Evolutionary conservation across 2,797 vertebrate species (phyloP).

Genomic region (Silurus lanzhouensis): DNA sequence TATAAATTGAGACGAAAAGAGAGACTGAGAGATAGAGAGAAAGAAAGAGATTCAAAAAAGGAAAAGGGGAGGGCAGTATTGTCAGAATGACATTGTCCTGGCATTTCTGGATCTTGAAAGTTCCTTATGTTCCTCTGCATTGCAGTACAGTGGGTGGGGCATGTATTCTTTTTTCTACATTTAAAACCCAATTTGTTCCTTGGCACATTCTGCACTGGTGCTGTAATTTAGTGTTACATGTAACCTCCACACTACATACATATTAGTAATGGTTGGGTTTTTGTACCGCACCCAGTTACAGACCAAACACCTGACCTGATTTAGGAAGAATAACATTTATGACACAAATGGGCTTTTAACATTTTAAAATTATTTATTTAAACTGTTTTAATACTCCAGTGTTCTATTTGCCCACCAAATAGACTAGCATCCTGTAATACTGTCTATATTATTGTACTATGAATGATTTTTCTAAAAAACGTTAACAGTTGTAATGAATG

Average conservation of each 20-base stretch:
- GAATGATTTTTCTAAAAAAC: neutral
- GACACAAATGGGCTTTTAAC: neutral
- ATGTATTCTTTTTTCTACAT: constrained; percentile 18
- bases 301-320: constrained; percentile 1
- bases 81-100: constrained; percentile 54
- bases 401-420: neutral
- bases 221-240: neutral
- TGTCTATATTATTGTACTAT: neutral
- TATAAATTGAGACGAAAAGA: neutral
- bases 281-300: neutral
- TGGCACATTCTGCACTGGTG: neutral
- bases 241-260: neutral
- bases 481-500: neutral
- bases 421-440: neutral
- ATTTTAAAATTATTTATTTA: constrained; percentile 1
- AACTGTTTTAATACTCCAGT: neutral
- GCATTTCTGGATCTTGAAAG: constrained; percentile 52
- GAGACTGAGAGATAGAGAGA: neutral
- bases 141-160: constrained; percentile 37
- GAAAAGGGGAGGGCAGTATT: constrained; percentile 17
- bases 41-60: neutral
- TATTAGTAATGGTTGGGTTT: neutral
- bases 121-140: constrained; percentile 43
- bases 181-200: constrained; percentile 14
- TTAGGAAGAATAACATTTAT: neutral